Conservation (phyloP, 2,888 invertebrate genomes). For the Drosophila pullipes region DNA sequence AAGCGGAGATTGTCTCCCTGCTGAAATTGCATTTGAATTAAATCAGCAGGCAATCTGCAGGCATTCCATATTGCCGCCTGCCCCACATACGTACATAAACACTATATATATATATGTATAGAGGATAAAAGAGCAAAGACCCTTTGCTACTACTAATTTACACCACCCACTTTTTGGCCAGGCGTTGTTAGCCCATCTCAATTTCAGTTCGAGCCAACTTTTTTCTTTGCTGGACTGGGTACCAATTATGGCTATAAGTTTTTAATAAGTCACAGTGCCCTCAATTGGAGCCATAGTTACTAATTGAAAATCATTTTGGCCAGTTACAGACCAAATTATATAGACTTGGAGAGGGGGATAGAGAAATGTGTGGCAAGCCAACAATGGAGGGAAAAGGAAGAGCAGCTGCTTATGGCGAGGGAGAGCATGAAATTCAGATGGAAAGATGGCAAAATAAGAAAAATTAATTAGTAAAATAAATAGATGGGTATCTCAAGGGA, state of each 20-base stretch:
- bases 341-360: not conserved
- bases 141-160: not conserved
- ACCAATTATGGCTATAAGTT: slow-evolving; percentile 60
- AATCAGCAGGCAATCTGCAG: slow-evolving; percentile 67
- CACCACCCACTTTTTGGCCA: not conserved
- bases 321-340: not conserved
- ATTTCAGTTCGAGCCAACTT: slow-evolving; percentile 15
- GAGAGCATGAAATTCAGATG: slow-evolving; percentile 6
- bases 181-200: not conserved
- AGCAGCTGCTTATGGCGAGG: not conserved
- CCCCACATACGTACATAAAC: not conserved
- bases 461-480: not conserved
- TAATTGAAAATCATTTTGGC: slow-evolving; percentile 40
- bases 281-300: slow-evolving; percentile 49
- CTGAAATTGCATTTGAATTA: slow-evolving; percentile 65
- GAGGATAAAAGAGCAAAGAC: slow-evolving; percentile 1
- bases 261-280: slow-evolving; percentile 61
- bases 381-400: not conserved
- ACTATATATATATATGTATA: not conserved
- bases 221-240: slow-evolving; percentile 31
- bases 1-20: slow-evolving; percentile 66
- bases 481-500: no score
- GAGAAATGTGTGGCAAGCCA: no score
- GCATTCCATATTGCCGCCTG: slow-evolving; percentile 42
- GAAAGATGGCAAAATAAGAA: not conserved